Evolutionary conservation across 2,888 invertebrate genomes (phyloP).

Genomic region (Nesidiocoris tenuis): DNA sequence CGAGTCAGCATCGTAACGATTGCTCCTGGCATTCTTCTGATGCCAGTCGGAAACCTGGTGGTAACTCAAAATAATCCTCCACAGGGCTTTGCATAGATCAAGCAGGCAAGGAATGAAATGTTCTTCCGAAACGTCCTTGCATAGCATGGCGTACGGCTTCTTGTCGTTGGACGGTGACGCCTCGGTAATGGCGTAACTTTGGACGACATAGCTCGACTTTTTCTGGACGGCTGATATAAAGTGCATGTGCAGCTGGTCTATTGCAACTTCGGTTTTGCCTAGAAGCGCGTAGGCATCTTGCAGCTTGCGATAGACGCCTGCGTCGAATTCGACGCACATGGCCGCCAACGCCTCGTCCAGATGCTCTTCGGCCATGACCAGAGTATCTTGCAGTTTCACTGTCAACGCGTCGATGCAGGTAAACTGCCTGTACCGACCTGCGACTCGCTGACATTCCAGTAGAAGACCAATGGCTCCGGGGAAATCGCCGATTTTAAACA

Average conservation of each 20-base stretch:
- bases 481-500: conserved; percentile 81
- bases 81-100: conserved; percentile 83
- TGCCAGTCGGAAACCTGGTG: conserved; percentile 78
- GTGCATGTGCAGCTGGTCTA: conserved; percentile 94
- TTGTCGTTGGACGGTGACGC: conserved; percentile 20
- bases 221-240: conserved; percentile 90
- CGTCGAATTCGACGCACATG: conserved; percentile 74
- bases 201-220: conserved; percentile 59
- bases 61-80: conserved; percentile 77
- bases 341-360: conserved; percentile 82
- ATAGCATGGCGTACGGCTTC: conserved; percentile 37
- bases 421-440: conserved; percentile 80
- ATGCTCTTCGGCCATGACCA: conserved; percentile 88
- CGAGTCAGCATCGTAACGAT: conserved; percentile 59
- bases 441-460: conserved; percentile 82
- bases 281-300: conserved; percentile 84
- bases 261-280: conserved; percentile 87
- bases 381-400: conserved; percentile 83
- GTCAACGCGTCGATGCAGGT: conserved; percentile 87
- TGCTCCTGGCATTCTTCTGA: conserved; percentile 55
- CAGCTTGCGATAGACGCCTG: conserved; percentile 74
- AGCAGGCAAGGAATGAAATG: conserved; percentile 73
- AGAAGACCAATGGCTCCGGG: conserved; percentile 87
- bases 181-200: conserved; percentile 35
- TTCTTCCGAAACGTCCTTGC: conserved; percentile 58